A percentile compares a stretch with the other conserved stretches of the same genome.
These are phyloP conservation scores for Morpho deidamia DNA, from an alignment of 2,888 invertebrate genomes.

Conservation along the genomic window DNA sequence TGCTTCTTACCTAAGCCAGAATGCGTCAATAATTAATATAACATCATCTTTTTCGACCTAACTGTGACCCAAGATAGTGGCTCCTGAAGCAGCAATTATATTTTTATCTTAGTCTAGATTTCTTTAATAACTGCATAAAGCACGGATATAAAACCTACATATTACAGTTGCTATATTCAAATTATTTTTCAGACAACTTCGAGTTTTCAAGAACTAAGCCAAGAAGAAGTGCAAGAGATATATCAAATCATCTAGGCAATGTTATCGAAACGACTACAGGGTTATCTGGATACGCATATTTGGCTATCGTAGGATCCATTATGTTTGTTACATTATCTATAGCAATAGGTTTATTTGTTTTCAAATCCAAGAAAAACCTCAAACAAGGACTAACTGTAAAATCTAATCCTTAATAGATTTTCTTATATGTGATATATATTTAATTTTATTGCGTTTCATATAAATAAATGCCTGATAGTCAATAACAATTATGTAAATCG, in stretches of 20 bases:
- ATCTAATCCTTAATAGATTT: constrained; percentile 11
- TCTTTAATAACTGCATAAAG: too few species aligned
- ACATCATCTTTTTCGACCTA: too few species aligned
- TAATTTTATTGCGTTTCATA: not conserved
- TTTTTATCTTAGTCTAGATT: too few species aligned
- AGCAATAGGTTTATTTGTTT: constrained; percentile 35
- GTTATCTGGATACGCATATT: constrained; percentile 35
- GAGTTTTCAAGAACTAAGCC: constrained; percentile 57
- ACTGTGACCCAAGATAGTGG: too few species aligned
- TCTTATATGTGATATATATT: constrained; percentile 2
- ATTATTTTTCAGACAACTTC: constrained; percentile 53
- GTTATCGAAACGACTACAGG: constrained; percentile 31
- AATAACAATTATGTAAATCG: not conserved
- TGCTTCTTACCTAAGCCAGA: too few species aligned
- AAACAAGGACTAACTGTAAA: constrained; percentile 10
- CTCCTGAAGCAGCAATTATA: too few species aligned
- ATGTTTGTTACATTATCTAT: constrained; percentile 42
- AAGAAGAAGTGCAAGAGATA: constrained; percentile 52
- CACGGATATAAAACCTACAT: not conserved
- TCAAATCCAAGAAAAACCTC: constrained; percentile 12
- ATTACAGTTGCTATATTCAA: not conserved
- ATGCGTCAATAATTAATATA: too few species aligned
- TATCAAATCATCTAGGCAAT: constrained; percentile 35
- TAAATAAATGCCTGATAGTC: not conserved
- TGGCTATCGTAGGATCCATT: constrained; percentile 46